phyloP scores from a whole-genome alignment of 2,113 vertebrate species.

The Proterorhinus semilunaris region DNA sequence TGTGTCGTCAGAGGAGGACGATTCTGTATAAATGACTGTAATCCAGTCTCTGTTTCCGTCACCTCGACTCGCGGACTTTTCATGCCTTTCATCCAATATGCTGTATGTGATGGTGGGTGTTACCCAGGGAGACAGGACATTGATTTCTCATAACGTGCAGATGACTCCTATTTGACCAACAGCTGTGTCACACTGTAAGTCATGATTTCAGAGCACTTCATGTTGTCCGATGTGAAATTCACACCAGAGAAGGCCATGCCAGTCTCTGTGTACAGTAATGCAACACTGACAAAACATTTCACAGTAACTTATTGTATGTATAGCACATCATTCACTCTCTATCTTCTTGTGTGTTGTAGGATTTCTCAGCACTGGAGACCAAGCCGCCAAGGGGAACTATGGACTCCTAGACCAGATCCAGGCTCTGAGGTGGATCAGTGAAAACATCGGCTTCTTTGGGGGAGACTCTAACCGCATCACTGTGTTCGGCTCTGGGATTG shows the following conservation, averaged over 20 bases:
- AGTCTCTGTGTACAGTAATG: no score
- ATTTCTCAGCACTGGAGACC: conserved; percentile 97
- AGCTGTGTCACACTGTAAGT: conserved; percentile 54
- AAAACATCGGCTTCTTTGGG: conserved; percentile 98
- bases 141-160: conserved; percentile 68
- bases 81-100: conserved; percentile 39
- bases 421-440: conserved; percentile 96
- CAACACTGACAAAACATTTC: background rate
- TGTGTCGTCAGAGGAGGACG: no score
- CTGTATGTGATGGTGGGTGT: conserved; percentile 64
- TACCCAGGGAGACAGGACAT: conserved; percentile 56
- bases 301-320: background rate
- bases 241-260: background rate
- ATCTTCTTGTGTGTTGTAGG: conserved; percentile 73
- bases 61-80: conserved; percentile 16
- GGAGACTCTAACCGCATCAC: conserved; percentile 96
- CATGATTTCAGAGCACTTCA: conserved; percentile 37
- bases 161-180: conserved; percentile 67
- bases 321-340: background rate
- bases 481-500: conserved; percentile 95
- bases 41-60: conserved; percentile 19
- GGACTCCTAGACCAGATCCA: conserved; percentile 98
- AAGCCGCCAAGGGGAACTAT: conserved; percentile 98
- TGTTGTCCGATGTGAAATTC: conserved; percentile 13
- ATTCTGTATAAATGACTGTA: conserved; percentile 4